These are phyloP conservation scores for Glyphotaelius pellucidus DNA, from an alignment of 2,888 invertebrate genomes.

Conservation along the genomic window DNA sequence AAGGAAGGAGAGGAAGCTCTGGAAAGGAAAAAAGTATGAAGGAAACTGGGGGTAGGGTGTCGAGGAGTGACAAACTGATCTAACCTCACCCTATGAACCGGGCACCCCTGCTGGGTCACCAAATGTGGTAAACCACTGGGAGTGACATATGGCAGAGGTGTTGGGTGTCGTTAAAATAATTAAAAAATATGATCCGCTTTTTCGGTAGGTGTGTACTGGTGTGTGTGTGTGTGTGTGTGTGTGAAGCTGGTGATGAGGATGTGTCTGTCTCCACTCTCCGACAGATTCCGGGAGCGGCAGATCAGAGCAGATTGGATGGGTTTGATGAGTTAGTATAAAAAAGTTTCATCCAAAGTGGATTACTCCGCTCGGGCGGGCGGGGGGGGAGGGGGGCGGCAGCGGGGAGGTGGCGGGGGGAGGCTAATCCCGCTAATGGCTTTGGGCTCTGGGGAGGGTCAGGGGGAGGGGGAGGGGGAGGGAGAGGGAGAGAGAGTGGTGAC, in stretches of 20 bases:
- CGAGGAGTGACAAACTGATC: no score
- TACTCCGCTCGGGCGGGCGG: constrained; percentile 17
- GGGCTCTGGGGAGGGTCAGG: background rate
- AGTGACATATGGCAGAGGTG: no score
- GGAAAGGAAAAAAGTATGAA: no score
- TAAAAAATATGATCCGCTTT: no score
- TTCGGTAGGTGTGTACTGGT: no score
- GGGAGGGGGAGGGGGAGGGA: background rate
- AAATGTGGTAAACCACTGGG: no score
- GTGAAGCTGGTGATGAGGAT: background rate
- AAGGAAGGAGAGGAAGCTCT: no score
- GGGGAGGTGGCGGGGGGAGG: constrained; percentile 27
- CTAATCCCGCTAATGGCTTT: constrained; percentile 47
- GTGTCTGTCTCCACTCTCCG: background rate
- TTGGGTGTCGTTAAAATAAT: no score
- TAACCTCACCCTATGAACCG: no score
- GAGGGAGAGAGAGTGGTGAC: background rate
- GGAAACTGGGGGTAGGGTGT: no score
- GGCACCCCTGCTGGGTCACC: no score
- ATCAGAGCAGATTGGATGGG: constrained; percentile 25
- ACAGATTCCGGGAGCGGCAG: background rate
- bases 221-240: background rate
- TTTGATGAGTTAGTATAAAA: constrained; percentile 54
- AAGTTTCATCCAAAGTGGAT: constrained; percentile 51
- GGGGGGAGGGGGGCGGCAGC: background rate